Evolutionary conservation across 2,113 vertebrate genomes (phyloP).

Genomic region (Triplophysa dalaica): DNA sequence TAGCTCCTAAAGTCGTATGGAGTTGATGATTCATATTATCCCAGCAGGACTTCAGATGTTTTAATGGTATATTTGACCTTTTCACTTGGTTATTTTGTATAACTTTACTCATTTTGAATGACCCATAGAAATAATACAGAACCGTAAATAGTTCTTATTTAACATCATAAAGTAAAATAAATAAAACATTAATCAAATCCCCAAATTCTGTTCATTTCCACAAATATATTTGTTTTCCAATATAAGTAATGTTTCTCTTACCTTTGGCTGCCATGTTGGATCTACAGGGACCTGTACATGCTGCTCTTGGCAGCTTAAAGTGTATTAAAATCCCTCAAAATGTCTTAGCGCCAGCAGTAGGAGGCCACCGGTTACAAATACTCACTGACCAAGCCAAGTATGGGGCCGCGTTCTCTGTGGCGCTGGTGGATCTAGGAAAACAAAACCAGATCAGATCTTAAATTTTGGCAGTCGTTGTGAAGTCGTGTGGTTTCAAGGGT

Average conservation of each 20-base stretch:
- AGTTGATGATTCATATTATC: no score
- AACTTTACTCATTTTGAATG: no score
- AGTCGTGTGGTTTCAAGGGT: constrained; percentile 35
- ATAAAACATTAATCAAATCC: no score
- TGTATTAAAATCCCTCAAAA: constrained; percentile 6
- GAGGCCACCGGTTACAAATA: constrained; percentile 9
- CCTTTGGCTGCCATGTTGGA: constrained; percentile 14
- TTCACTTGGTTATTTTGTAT: no score
- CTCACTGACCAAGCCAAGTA: constrained; percentile 15
- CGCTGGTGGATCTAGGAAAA: constrained; percentile 23
- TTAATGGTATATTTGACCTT: no score
- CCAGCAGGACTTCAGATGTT: no score
- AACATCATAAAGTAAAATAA: no score
- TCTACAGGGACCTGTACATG: constrained; percentile 14
- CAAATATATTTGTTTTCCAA: not conserved
- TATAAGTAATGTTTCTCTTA: not conserved
- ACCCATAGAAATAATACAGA: no score
- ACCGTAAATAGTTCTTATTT: no score
- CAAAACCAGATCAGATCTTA: constrained; percentile 42
- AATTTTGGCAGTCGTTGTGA: constrained; percentile 14
- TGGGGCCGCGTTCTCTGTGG: not conserved
- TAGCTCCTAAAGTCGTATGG: no score
- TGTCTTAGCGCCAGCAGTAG: constrained; percentile 34
- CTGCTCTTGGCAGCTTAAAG: constrained; percentile 20
- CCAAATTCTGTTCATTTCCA: not conserved